Percentiles rank a stretch among this genome's conserved stretches.
Evolutionary conservation across 2,797 vertebrate genomes (phyloP).

Genomic region (Coregonus suidteri): DNA sequence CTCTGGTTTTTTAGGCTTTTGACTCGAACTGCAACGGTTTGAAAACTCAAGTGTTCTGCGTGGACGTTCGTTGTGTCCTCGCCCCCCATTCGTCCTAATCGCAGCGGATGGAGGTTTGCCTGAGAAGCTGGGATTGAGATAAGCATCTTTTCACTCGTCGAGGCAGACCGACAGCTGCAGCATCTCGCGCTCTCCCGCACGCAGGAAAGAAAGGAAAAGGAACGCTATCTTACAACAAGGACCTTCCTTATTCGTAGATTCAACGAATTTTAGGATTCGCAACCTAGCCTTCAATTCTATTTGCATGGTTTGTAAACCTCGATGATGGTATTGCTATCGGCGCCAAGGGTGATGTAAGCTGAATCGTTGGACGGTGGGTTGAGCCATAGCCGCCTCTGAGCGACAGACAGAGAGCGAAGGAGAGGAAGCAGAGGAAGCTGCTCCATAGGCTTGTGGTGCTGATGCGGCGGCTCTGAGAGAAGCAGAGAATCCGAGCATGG

Average conservation of each 20-base stretch:
- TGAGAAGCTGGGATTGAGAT: constrained; percentile 57
- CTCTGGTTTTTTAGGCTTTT: not conserved
- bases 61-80: constrained; percentile 29
- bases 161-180: constrained; percentile 47
- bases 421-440: constrained; percentile 60
- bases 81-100: constrained; percentile 43
- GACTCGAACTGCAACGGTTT: not conserved
- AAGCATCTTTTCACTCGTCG: constrained; percentile 53
- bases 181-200: constrained; percentile 18
- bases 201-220: constrained; percentile 24
- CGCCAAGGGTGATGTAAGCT: constrained; percentile 69
- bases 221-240: constrained; percentile 21
- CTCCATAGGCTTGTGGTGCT: constrained; percentile 76
- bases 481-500: constrained; percentile 79
- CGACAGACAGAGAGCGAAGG: not conserved
- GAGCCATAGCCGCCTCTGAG: not conserved
- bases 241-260: constrained; percentile 22
- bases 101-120: constrained; percentile 49
- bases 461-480: constrained; percentile 75
- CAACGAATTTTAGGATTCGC: constrained; percentile 20
- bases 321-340: constrained; percentile 48
- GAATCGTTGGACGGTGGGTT: constrained; percentile 44
- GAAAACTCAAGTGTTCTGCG: constrained; percentile 28
- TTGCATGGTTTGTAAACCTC: constrained; percentile 17
- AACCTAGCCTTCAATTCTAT: constrained; percentile 3